Conservation (phyloP, 2,797 vertebrate species). For the Lophotriccus pileatus region DNA sequence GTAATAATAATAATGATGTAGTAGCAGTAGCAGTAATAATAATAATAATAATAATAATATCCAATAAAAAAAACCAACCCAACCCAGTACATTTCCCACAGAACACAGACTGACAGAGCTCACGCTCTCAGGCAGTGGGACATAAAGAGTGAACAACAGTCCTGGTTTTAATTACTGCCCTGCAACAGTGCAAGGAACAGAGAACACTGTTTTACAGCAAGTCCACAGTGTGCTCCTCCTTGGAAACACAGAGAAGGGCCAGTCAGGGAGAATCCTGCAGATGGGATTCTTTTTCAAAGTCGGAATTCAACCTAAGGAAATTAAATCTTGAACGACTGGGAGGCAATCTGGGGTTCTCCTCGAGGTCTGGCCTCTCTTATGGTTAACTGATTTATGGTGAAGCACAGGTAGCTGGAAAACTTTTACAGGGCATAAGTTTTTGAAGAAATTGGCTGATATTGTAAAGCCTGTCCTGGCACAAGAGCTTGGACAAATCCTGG, state of each 20-base stretch:
- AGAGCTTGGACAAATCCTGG: not conserved
- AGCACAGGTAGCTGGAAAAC: not conserved
- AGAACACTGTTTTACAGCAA: not conserved
- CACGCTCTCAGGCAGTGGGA: not conserved
- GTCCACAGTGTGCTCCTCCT: not conserved
- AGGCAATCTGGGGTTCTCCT: not conserved
- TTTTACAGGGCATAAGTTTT: not conserved
- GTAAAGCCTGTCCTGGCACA: not conserved
- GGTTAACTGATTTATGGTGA: not conserved
- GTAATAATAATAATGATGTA: too few relatives aligned
- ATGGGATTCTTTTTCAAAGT: not conserved
- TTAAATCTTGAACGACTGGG: not conserved
- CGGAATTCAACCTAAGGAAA: not conserved
- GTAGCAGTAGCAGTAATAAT: too few relatives aligned
- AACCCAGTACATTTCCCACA: not conserved
- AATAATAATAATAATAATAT: not conserved
- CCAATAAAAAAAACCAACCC: not conserved
- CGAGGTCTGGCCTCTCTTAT: not conserved
- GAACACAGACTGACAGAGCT: not conserved
- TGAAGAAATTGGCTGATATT: not conserved
- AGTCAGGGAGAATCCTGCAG: not conserved
- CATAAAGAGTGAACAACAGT: not conserved
- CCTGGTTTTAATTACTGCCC: not conserved
- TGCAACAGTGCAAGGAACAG: not conserved
- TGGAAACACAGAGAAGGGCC: not conserved